These are phyloP conservation scores for Gymnothorax reevesii DNA, from an alignment of 2,797 vertebrate species.

Conservation along the genomic window DNA sequence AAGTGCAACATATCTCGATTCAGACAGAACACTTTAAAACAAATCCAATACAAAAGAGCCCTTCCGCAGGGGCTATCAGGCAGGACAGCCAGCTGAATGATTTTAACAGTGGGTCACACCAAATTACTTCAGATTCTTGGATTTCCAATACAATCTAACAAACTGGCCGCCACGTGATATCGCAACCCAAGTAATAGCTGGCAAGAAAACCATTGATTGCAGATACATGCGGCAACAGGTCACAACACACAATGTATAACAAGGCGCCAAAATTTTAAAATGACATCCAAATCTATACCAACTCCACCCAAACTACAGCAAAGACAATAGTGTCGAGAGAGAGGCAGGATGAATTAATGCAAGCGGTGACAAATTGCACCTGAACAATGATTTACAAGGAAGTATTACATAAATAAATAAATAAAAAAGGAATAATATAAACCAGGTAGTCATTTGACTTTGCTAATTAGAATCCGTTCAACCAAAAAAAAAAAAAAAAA, in stretches of 20 bases:
- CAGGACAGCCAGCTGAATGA: neutral
- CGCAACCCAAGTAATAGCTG: neutral
- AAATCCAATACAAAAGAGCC: too few relatives aligned
- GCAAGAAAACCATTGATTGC: neutral
- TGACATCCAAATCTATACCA: neutral
- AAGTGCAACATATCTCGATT: neutral
- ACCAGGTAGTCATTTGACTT: neutral
- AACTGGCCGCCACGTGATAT: neutral
- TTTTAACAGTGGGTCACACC: neutral
- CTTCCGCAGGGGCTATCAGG: neutral
- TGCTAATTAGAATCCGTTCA: neutral
- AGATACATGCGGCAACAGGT: neutral
- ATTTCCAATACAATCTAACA: neutral
- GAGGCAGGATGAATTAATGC: neutral
- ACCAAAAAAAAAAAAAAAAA: too few relatives aligned
- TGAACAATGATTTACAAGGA: constrained; percentile 2
- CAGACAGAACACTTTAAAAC: too few relatives aligned
- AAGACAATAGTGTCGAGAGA: neutral
- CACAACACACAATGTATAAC: neutral
- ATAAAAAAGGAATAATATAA: neutral
- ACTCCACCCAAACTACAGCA: neutral
- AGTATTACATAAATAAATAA: neutral
- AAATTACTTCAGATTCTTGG: neutral
- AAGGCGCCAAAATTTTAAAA: neutral
- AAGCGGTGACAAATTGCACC: neutral